These are phyloP conservation scores for Peucedramus taeniatus DNA, from an alignment of 2,113 vertebrate species.

Conservation along the genomic window DNA sequence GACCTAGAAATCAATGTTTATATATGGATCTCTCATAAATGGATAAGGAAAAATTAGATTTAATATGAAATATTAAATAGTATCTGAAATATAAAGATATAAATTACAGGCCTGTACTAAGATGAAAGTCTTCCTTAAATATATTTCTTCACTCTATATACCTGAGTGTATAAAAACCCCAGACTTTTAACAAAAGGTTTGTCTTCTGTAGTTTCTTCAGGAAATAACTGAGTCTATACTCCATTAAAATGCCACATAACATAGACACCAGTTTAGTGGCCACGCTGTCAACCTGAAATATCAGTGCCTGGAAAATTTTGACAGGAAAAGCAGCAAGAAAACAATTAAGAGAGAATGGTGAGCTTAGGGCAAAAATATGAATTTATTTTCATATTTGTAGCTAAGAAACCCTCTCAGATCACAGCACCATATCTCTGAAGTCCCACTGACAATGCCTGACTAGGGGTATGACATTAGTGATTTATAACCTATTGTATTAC, in stretches of 20 bases:
- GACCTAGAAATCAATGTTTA: slow-evolving; percentile 76
- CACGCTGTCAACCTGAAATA: neutral
- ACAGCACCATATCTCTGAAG: neutral
- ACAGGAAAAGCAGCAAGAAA: neutral
- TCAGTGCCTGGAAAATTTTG: neutral
- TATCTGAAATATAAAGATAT: neutral
- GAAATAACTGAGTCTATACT: neutral
- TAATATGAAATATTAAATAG: neutral
- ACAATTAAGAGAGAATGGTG: neutral
- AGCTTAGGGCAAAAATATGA: neutral
- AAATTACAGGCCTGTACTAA: neutral
- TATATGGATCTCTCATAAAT: neutral
- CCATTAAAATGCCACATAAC: neutral
- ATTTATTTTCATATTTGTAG: neutral
- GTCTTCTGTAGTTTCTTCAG: neutral
- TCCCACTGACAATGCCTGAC: slow-evolving; percentile 15
- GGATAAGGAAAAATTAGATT: neutral
- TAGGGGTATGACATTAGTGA: slow-evolving; percentile 22
- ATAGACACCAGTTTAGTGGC: neutral
- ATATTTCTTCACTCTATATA: neutral
- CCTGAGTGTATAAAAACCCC: neutral
- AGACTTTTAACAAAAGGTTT: slow-evolving; percentile 8
- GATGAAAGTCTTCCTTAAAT: neutral
- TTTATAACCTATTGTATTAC: slow-evolving; percentile 54
- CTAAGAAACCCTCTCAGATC: neutral